Conservation (phyloP, 2,113 vertebrate species). For the Microcebus ravelobensis region DNA sequence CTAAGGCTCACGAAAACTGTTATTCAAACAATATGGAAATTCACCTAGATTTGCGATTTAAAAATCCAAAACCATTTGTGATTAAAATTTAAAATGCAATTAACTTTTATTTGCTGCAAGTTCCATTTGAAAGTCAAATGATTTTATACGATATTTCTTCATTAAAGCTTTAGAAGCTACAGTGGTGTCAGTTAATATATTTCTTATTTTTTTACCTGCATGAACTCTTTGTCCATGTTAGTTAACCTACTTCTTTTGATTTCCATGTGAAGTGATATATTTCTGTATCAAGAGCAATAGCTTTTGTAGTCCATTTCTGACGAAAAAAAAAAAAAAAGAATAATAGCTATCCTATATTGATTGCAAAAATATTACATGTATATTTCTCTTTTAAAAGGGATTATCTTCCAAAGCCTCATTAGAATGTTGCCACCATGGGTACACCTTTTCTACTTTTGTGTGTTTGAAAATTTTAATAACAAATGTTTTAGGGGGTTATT, state of each 20-base stretch:
- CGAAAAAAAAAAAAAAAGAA: no score
- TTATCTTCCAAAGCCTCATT: slow-evolving; percentile 16
- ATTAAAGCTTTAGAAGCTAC: not conserved
- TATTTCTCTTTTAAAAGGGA: not conserved
- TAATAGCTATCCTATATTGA: not conserved
- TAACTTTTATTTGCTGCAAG: not conserved
- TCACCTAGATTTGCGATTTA: not conserved
- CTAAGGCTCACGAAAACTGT: not conserved
- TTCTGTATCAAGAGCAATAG: no score
- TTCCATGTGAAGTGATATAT: no score
- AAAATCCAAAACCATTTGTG: not conserved
- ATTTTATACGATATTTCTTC: slow-evolving; percentile 27
- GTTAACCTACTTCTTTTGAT: no score
- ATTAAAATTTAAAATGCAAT: slow-evolving; percentile 49
- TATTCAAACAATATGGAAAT: not conserved
- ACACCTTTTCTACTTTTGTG: not conserved
- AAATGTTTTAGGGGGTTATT: not conserved
- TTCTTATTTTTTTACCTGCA: no score
- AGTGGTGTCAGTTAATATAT: no score
- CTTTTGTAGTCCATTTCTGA: no score
- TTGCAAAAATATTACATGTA: not conserved
- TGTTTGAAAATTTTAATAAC: slow-evolving; percentile 10
- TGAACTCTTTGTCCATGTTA: no score
- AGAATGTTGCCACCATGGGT: not conserved
- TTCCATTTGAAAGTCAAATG: not conserved